phyloP scores from a whole-genome alignment of 1,140 invertebrate species.

The Anoplophora glabripennis region DNA sequence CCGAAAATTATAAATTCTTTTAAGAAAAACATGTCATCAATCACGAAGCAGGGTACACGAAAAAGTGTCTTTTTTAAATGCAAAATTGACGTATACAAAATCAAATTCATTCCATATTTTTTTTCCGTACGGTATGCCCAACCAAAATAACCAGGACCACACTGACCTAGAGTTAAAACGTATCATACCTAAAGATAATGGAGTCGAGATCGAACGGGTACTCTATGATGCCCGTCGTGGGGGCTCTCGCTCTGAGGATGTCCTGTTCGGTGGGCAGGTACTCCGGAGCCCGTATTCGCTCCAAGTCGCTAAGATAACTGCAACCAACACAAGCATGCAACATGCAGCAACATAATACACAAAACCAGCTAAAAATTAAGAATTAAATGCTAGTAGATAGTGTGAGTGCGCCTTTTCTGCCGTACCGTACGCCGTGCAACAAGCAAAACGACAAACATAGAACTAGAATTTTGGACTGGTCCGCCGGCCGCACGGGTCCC shows the following conservation, averaged over 20 bases:
- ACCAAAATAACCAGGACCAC: too few species aligned
- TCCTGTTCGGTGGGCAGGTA: conserved; percentile 96
- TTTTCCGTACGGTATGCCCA: too few species aligned
- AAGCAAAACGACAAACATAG: too few species aligned
- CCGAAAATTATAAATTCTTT: too few species aligned
- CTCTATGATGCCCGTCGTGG: conserved; percentile 95
- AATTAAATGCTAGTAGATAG: conserved; percentile 3
- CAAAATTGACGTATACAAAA: too few species aligned
- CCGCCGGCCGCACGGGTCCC: too few species aligned
- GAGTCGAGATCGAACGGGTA: conserved; percentile 98
- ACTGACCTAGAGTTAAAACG: background rate
- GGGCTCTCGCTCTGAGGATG: conserved; percentile 92
- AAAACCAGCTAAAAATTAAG: background rate
- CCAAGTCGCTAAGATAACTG: conserved; percentile 84
- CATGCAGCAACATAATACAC: conserved; percentile 6
- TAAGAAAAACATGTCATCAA: too few species aligned
- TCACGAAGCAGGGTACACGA: too few species aligned
- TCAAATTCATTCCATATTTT: too few species aligned
- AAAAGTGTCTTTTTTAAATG: too few species aligned
- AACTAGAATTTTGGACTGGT: too few species aligned
- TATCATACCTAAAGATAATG: conserved; percentile 87
- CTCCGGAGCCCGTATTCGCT: conserved; percentile 83
- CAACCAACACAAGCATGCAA: conserved; percentile 18
- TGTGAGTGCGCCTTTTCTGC: conserved; percentile 8
- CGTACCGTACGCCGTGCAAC: too few species aligned